These are phyloP conservation scores for Synanthedon andrenaeformis DNA, from an alignment of 2,888 invertebrate species.

Conservation along the genomic window DNA sequence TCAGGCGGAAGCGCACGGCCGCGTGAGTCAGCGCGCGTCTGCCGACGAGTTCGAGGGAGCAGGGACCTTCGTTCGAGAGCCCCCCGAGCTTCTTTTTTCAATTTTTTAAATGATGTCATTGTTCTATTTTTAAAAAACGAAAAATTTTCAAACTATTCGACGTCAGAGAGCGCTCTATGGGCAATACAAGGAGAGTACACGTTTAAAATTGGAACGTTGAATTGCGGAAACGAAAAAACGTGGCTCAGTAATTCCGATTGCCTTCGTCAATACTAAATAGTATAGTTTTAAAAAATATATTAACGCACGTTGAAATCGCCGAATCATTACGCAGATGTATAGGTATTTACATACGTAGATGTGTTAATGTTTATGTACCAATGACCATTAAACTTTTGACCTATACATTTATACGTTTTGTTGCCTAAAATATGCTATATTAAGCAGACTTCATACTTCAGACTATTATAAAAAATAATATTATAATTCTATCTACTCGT, in stretches of 20 bases:
- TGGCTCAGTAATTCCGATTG: neutral
- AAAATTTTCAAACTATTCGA: neutral
- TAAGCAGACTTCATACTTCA: too few relatives aligned
- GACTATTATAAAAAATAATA: too few relatives aligned
- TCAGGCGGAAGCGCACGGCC: constrained; percentile 66
- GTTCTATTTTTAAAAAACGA: constrained; percentile 1
- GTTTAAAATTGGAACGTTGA: neutral
- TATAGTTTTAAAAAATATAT: neutral
- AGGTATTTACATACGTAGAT: too few relatives aligned
- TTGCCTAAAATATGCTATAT: too few relatives aligned
- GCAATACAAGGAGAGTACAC: neutral
- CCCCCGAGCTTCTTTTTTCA: constrained; percentile 8
- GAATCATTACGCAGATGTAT: too few relatives aligned
- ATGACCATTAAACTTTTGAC: too few relatives aligned
- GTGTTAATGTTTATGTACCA: too few relatives aligned
- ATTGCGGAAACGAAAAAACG: neutral
- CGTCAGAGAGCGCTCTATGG: neutral
- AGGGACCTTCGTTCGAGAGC: constrained; percentile 43
- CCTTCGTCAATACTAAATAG: neutral
- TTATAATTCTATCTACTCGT: too few relatives aligned
- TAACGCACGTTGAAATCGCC: too few relatives aligned
- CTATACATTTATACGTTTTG: too few relatives aligned
- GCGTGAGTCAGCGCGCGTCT: constrained; percentile 63
- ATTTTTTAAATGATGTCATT: constrained; percentile 1
- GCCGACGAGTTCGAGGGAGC: constrained; percentile 39